Conservation (phyloP, 1,140 invertebrate genomes). For the Cephus cinctus region DNA sequence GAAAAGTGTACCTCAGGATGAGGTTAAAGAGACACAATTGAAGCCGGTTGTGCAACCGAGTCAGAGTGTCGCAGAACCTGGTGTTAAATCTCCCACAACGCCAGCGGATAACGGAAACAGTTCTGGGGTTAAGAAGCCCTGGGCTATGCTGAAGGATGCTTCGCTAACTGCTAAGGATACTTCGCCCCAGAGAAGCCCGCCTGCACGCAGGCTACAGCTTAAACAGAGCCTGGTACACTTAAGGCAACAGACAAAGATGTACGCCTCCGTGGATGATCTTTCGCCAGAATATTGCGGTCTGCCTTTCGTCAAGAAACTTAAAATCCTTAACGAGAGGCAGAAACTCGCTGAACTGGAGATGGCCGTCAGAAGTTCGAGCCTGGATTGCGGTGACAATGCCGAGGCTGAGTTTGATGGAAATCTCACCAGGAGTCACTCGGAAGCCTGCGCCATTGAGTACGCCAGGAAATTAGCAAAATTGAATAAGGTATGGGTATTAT, state of each 20-base stretch:
- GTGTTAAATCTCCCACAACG: conserved; percentile 5
- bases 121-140: conserved; percentile 37
- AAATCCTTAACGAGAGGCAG: conserved; percentile 84
- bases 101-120: conserved; percentile 22
- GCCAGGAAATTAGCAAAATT: conserved; percentile 45
- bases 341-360: conserved; percentile 79
- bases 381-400: conserved; percentile 70
- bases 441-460: conserved; percentile 57
- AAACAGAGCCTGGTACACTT: conserved; percentile 40
- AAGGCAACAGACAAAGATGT: conserved; percentile 63
- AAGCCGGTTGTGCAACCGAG: neutral
- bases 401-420: conserved; percentile 60
- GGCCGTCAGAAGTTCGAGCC: conserved; percentile 73
- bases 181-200: conserved; percentile 30
- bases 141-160: conserved; percentile 51
- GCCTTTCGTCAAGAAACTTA: conserved; percentile 84
- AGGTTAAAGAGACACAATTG: conserved; percentile 5
- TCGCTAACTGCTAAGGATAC: conserved; percentile 38
- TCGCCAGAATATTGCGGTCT: conserved; percentile 86
- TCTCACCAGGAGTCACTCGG: conserved; percentile 65
- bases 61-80: conserved; percentile 15
- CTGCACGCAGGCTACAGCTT: conserved; percentile 27
- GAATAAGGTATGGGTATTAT: conserved; percentile 34
- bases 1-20: conserved; percentile 20
- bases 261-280: conserved; percentile 79